phyloP scores from a whole-genome alignment of 2,797 vertebrate genomes.

The Trematomus bernacchii region DNA sequence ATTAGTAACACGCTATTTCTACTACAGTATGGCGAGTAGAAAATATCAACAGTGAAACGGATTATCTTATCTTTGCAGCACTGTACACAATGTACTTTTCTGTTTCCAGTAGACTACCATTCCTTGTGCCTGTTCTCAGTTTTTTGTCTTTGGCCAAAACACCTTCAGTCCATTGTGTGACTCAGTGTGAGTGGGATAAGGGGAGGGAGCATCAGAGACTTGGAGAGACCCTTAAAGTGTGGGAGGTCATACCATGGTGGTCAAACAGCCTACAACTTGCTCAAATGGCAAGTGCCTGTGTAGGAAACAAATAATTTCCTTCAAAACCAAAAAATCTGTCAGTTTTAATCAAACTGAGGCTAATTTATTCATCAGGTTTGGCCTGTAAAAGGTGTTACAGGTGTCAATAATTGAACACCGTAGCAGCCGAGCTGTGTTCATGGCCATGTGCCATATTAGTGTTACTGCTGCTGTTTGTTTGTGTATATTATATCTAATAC shows the following conservation, averaged over 20 bases:
- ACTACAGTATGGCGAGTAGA: background rate
- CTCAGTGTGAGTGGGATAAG: background rate
- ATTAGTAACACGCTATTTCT: background rate
- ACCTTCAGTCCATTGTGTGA: background rate
- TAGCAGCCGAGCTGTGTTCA: conserved; percentile 10
- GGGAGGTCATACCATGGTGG: conserved; percentile 46
- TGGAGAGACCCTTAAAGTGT: conserved; percentile 12
- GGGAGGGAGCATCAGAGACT: background rate
- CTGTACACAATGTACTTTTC: background rate
- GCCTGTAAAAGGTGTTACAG: conserved; percentile 35
- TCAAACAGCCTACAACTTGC: conserved; percentile 31
- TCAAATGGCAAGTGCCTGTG: conserved; percentile 11
- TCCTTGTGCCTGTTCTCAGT: background rate
- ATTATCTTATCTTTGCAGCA: background rate
- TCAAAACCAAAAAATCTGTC: conserved; percentile 16
- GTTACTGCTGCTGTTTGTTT: conserved; percentile 11
- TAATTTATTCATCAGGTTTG: conserved; percentile 19
- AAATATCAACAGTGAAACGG: too few relatives aligned
- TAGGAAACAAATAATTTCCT: conserved; percentile 13
- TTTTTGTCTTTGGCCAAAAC: conserved; percentile 5
- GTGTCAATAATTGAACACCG: background rate
- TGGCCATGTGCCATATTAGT: conserved; percentile 20
- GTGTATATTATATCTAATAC: too few relatives aligned
- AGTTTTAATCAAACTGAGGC: conserved; percentile 6
- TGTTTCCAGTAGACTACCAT: background rate